Conservation (phyloP, 35 echinoderm and acorn worm genomes). For the Apostichopus californicus region DNA sequence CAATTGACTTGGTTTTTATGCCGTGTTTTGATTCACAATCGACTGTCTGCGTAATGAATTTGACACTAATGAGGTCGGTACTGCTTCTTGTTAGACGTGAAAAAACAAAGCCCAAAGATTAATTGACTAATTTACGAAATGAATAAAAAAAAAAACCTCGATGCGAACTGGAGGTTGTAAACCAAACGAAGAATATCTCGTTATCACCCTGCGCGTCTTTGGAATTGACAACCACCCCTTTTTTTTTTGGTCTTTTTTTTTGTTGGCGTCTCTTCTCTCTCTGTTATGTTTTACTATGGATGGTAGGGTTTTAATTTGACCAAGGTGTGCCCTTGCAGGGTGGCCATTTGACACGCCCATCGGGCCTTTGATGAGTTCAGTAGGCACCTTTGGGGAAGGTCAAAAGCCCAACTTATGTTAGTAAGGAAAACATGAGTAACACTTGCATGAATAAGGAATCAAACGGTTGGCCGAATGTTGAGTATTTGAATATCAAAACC, state of each 20-base stretch:
- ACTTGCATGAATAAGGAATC: not conserved
- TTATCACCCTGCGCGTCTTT: not conserved
- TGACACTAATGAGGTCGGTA: conserved; percentile 51
- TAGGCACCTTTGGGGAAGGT: not conserved
- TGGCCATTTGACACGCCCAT: conserved; percentile 16
- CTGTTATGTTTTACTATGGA: not conserved
- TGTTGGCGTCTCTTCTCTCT: not conserved
- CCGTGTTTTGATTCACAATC: conserved; percentile 45
- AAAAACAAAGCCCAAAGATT: conserved; percentile 46
- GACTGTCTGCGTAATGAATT: conserved; percentile 44
- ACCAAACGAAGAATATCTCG: conserved; percentile 14
- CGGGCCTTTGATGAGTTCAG: conserved; percentile 15
- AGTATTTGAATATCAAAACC: not conserved
- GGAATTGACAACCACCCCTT: conserved; percentile 1
- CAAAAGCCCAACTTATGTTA: not conserved
- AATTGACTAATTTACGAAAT: conserved; percentile 53
- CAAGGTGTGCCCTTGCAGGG: conserved; percentile 3
- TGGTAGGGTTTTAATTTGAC: not conserved
- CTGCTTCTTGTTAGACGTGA: conserved; percentile 22
- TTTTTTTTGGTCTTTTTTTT: not conserved
- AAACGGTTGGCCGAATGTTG: not conserved
- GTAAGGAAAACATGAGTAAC: conserved; percentile 4
- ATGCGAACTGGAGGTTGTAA: conserved; percentile 8
- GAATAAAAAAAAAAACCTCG: conserved; percentile 19
- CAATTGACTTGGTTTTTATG: conserved; percentile 42